Percentiles rank a stretch among this genome's conserved stretches.
Evolutionary conservation across 1,140 invertebrate species (phyloP).

Genomic region (Wiebesia pumilae): DNA sequence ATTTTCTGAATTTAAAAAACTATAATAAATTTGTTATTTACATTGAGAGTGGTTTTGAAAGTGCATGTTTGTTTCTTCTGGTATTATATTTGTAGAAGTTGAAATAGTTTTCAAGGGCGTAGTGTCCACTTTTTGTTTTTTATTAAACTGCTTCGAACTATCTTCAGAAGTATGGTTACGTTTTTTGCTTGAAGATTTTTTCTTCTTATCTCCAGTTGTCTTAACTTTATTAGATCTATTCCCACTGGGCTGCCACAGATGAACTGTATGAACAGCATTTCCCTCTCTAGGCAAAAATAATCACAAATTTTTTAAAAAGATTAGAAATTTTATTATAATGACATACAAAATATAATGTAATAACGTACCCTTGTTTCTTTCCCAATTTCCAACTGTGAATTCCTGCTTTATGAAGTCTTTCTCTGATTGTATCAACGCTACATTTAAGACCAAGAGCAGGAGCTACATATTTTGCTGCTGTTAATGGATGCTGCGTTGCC

Average conservation of each 20-base stretch:
- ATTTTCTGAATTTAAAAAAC: too few species aligned
- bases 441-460: conserved; percentile 72
- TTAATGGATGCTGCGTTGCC: conserved; percentile 72
- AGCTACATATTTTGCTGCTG: conserved; percentile 72
- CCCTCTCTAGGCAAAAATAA: conserved; percentile 59
- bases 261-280: conserved; percentile 71
- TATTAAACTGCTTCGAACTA: conserved; percentile 16
- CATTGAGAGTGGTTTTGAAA: conserved; percentile 61
- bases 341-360: not conserved
- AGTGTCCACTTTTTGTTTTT: conserved; percentile 42
- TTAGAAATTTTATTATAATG: not conserved
- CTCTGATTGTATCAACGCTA: conserved; percentile 72
- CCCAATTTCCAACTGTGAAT: conserved; percentile 74
- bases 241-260: conserved; percentile 72
- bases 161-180: conserved; percentile 43
- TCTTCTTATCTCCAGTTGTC: conserved; percentile 61
- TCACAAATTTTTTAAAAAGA: not conserved
- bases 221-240: conserved; percentile 71
- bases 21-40: conserved; percentile 24
- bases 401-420: conserved; percentile 72
- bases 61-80: conserved; percentile 57
- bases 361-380: conserved; percentile 70
- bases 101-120: conserved; percentile 52
- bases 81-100: conserved; percentile 56
- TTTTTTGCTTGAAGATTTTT: conserved; percentile 60